Base-by-base conservation (phyloP, 2,888 invertebrate genomes). In the Pelosia muscerda region DNA sequence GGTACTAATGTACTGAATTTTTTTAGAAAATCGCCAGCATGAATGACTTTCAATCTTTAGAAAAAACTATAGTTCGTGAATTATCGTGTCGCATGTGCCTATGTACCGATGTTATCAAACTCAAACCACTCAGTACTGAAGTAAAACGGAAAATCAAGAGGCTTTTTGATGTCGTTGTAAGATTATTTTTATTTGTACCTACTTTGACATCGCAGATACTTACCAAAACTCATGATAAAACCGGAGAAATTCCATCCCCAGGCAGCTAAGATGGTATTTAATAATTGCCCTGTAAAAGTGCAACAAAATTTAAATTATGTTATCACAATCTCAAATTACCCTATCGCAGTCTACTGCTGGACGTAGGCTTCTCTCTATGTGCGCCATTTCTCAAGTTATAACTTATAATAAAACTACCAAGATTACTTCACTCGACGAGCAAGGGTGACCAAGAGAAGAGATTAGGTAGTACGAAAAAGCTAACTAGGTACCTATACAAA, bases 31-130 rank as follows among this genome's bases (percentile, higher is more conserved):
- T 79, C 70, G 68, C 65, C 85, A 92, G 82, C 84, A 95, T 94
- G 94, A 90, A 94, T 81, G 93, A 95, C 84, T 94, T 92, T 84
- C 77, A 83, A 19, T 88, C 79, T 84, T 88, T 94, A 55, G 95
- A 94, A 75, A 94, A 93, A 87, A 88, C 86, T 66, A 92, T 94
- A 84, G 93, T 95, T 68, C 92, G 94, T 65, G 95, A 95, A 84
- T 84, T 94, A 73, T 92, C 95, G 26, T 95, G 95, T 83, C 91
- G 95, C 42, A 79, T 95, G 77, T 95, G 95, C 83, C 81, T 95
- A 58, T 94, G 94, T 79, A 91, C 88, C n/a, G 95, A 95, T 80
- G 92, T 93, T 25, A 88, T 91, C 55, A 94, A 92, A 82, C 82
- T 95, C 34, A 95, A 94, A 71, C 94, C 95, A 9, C 87, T 95